Evolutionary conservation across 1,140 invertebrate genomes (phyloP), one percentile per base, ranked within the genome.

Genomic region (Bombus affinis): DNA sequence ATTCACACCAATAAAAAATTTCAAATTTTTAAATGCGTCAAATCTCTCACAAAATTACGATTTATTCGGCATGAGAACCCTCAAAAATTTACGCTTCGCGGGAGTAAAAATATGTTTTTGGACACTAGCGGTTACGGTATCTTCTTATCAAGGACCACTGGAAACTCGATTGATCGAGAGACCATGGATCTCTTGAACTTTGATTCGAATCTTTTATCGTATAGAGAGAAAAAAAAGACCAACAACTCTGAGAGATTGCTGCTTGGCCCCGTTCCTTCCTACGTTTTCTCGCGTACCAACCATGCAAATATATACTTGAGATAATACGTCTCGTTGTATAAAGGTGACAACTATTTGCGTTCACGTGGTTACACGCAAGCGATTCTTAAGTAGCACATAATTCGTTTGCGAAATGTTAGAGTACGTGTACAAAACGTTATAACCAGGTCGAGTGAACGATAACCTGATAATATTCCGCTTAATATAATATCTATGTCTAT

Each of bases 401-500:
- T 76, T 32, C 2, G 5, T 53, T 47, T 62, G 47, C 65, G 5
- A 84, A 78, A 71, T 8, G 4, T 65, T 28, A 28, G 3, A 15
- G 15, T 42, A 35, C 25, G 32, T 72, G 76, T 57, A 57, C 70
- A 73, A 57, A 85, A 57, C 42, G 57, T 57, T 15, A 37, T 74
- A 68, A 85, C 47, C 59, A 44, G 62, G n/a, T 47, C 79, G 59
- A 39, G 13, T 9, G 15, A 81, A 44, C n/a, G 79, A 85, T 85
- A 85, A 85, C 84, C 79, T 62, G 42, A 3, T n/a, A 81, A 85
- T 71, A 71, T 75, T 42, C 42, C 4, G 57, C 66, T 66, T 35
- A 70, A 12, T 47, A 68, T 81, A 53, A 71, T 65, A 35, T 22
- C 37, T 22, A 53, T 5, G n/a, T 28, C 35, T 18, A 57, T 47